These are phyloP conservation scores for Pharmacophagus antenor DNA, from an alignment of 2,888 invertebrate species.

Conservation along the genomic window DNA sequence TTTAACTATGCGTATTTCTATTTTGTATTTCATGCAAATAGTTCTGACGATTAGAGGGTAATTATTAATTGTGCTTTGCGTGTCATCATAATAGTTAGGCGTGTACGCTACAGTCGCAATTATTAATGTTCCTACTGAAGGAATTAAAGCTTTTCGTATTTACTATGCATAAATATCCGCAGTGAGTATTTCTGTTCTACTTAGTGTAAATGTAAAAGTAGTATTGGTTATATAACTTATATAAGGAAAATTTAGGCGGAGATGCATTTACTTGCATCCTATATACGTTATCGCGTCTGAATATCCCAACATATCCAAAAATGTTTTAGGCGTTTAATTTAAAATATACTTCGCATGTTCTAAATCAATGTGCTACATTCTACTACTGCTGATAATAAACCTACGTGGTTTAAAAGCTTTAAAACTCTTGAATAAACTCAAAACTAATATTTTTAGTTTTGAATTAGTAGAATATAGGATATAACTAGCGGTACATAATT, in stretches of 20 bases:
- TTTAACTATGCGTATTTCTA: background rate
- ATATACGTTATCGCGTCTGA: conserved; percentile 11
- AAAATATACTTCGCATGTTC: conserved; percentile 1
- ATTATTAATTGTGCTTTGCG: conserved; percentile 21
- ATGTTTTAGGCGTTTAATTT: conserved; percentile 3
- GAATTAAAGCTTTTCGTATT: conserved; percentile 21
- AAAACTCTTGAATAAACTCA: conserved; percentile 22
- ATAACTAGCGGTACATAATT: conserved; percentile 27
- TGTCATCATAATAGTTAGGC: conserved; percentile 22
- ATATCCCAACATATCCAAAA: background rate
- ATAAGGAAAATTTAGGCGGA: conserved; percentile 24
- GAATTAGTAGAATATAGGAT: conserved; percentile 7
- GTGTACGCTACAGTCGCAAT: conserved; percentile 23
- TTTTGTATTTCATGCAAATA: conserved; percentile 20
- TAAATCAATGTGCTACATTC: conserved; percentile 22
- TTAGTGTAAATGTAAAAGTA: conserved; percentile 23
- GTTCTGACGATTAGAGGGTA: conserved; percentile 9
- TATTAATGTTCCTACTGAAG: conserved; percentile 20
- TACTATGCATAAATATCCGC: conserved; percentile 18
- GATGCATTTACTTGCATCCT: conserved; percentile 28
- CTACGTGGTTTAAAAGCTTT: conserved; percentile 24
- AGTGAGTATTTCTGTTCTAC: conserved; percentile 18
- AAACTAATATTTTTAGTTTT: conserved; percentile 11
- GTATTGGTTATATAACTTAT: conserved; percentile 27
- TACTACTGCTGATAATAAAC: conserved; percentile 22